phyloP scores from a whole-genome alignment of 2,113 vertebrate species.

The Clupea harengus region DNA sequence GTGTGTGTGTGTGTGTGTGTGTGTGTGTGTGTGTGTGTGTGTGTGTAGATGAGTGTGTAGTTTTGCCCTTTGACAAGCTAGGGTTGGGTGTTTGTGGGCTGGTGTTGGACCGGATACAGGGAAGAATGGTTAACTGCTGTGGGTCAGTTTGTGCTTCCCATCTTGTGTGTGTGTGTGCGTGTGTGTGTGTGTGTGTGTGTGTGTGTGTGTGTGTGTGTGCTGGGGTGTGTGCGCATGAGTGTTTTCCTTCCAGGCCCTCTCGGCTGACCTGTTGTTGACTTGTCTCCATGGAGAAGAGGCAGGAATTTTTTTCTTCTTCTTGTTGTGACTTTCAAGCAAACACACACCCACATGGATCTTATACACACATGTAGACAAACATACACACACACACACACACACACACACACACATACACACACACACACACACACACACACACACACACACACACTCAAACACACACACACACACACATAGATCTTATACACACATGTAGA shows the following conservation, averaged over 20 bases:
- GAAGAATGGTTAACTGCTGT: constrained; percentile 71
- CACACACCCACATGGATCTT: neutral
- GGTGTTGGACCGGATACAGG: constrained; percentile 68
- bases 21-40: neutral
- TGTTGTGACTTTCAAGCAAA: constrained; percentile 18
- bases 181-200: constrained; percentile 13
- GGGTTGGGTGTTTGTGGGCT: constrained; percentile 68
- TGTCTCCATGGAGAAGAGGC: constrained; percentile 62
- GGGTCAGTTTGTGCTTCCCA: constrained; percentile 61
- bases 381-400: neutral
- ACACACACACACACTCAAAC: neutral
- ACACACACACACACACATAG: no score
- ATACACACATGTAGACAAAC: neutral
- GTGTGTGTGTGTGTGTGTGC: neutral
- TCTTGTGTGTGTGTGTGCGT: constrained; percentile 15
- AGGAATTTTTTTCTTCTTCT: constrained; percentile 58
- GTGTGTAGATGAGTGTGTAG: neutral
- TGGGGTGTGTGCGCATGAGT: neutral
- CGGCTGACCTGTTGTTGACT: constrained; percentile 64
- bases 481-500: no score
- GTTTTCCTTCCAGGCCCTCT: constrained; percentile 23
- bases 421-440: neutral
- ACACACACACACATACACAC: neutral
- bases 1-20: no score
- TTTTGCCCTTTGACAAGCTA: constrained; percentile 61